phyloP scores from a whole-genome alignment of 1,140 invertebrate genomes.

The Cotesia typhae region DNA sequence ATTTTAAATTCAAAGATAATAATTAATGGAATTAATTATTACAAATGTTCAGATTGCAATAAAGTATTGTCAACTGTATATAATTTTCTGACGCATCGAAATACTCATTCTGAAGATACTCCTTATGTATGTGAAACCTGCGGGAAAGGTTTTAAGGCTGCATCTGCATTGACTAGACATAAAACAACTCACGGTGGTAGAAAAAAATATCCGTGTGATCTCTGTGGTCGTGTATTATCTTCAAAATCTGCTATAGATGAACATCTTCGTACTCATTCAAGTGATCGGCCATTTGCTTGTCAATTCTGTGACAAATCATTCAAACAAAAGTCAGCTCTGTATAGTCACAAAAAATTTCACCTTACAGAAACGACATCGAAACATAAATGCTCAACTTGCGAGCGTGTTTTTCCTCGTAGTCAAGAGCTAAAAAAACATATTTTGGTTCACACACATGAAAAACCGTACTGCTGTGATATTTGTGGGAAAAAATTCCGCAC shows the following conservation, averaged over 20 bases:
- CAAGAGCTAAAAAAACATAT: slow-evolving; percentile 64
- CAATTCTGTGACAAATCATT: slow-evolving; percentile 71
- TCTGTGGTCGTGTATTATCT: slow-evolving; percentile 50
- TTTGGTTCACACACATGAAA: slow-evolving; percentile 63
- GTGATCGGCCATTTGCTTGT: slow-evolving; percentile 72
- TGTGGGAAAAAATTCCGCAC: slow-evolving; percentile 68
- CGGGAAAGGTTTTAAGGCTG: slow-evolving; percentile 45
- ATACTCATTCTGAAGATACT: slow-evolving; percentile 46
- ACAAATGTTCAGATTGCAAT: slow-evolving; percentile 59
- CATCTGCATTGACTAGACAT: slow-evolving; percentile 51
- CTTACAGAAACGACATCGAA: slow-evolving; percentile 63
- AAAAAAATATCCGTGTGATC: slow-evolving; percentile 51
- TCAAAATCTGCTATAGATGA: slow-evolving; percentile 48
- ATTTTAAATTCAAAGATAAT: slow-evolving; percentile 38
- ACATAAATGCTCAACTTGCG: slow-evolving; percentile 62
- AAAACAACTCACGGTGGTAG: slow-evolving; percentile 48
- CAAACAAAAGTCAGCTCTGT: slow-evolving; percentile 65
- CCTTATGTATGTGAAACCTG: slow-evolving; percentile 42
- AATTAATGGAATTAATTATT: slow-evolving; percentile 50
- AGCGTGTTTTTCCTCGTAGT: slow-evolving; percentile 63
- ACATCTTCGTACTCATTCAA: slow-evolving; percentile 65
- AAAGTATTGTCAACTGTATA: slow-evolving; percentile 58
- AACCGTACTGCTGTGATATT: slow-evolving; percentile 63
- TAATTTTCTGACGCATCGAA: slow-evolving; percentile 61
- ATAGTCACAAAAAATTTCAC: slow-evolving; percentile 67